A percentile compares a stretch with the other conserved stretches of the same genome.
Evolutionary conservation across 2,113 vertebrate genomes (phyloP).

Genomic region (Pitta sordida): DNA sequence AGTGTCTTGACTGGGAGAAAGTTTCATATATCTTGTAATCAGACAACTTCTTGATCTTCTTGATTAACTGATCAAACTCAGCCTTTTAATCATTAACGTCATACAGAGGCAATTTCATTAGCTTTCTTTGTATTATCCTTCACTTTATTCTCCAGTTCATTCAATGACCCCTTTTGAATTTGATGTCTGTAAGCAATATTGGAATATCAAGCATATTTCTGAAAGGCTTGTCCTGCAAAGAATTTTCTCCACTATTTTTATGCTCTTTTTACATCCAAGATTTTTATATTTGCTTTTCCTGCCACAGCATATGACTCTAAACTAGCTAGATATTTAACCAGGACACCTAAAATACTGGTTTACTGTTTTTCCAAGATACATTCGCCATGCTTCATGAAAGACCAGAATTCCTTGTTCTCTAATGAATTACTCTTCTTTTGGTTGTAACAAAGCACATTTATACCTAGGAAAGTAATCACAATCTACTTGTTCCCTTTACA

Average conservation of each 20-base stretch:
- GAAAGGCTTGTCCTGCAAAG: not conserved
- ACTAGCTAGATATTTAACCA: not conserved
- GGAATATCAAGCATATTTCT: not conserved
- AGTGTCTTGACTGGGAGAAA: not conserved
- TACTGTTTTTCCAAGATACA: not conserved
- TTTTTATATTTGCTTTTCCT: not conserved
- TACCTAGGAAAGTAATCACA: not conserved
- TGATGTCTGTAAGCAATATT: not conserved
- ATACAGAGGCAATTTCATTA: not conserved
- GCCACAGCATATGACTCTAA: not conserved
- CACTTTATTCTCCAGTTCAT: not conserved
- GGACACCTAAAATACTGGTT: not conserved
- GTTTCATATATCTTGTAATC: not conserved
- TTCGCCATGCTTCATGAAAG: not conserved
- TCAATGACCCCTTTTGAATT: not conserved
- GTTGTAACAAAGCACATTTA: not conserved
- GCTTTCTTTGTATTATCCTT: conserved; percentile 16
- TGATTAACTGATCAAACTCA: conserved; percentile 13
- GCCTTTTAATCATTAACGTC: not conserved
- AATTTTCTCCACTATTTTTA: not conserved
- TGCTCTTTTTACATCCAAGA: not conserved
- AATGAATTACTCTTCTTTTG: not conserved
- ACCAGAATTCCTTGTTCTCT: not conserved
- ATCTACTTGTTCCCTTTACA: not conserved
- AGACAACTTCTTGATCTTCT: not conserved